phyloP scores from a whole-genome alignment of 2,113 vertebrate genomes.

The Salvelinus alpinus region DNA sequence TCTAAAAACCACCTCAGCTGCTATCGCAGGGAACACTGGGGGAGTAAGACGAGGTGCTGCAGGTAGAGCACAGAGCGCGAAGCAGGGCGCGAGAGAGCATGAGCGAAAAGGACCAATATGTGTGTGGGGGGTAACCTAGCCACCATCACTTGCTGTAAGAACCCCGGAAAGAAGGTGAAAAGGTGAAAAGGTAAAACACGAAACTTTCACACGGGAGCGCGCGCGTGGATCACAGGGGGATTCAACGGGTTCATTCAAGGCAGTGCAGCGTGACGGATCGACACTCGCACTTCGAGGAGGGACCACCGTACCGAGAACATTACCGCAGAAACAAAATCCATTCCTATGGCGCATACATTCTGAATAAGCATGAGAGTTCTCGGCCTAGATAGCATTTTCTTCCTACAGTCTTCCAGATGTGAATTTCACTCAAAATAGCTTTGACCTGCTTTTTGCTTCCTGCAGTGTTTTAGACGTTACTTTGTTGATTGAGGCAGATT shows the following conservation, averaged over 20 bases:
- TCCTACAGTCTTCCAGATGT: too few relatives aligned
- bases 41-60: background rate
- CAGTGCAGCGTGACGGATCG: background rate
- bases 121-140: background rate
- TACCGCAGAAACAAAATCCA: background rate
- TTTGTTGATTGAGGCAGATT: too few relatives aligned
- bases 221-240: background rate
- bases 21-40: background rate
- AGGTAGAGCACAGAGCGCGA: background rate
- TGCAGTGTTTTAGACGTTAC: too few relatives aligned
- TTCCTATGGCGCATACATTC: too few relatives aligned
- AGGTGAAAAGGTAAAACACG: slow-evolving; percentile 5
- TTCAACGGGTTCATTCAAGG: background rate
- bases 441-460: too few relatives aligned
- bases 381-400: too few relatives aligned
- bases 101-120: background rate
- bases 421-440: too few relatives aligned
- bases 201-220: slow-evolving; percentile 25
- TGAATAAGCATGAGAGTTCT: too few relatives aligned
- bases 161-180: background rate
- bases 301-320: background rate
- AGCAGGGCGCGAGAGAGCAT: too few relatives aligned
- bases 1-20: slow-evolving; percentile 11
- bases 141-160: background rate
- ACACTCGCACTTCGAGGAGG: background rate